These are phyloP conservation scores for Cotesia glomerata DNA, from an alignment of 1,140 invertebrate species.

Conservation along the genomic window DNA sequence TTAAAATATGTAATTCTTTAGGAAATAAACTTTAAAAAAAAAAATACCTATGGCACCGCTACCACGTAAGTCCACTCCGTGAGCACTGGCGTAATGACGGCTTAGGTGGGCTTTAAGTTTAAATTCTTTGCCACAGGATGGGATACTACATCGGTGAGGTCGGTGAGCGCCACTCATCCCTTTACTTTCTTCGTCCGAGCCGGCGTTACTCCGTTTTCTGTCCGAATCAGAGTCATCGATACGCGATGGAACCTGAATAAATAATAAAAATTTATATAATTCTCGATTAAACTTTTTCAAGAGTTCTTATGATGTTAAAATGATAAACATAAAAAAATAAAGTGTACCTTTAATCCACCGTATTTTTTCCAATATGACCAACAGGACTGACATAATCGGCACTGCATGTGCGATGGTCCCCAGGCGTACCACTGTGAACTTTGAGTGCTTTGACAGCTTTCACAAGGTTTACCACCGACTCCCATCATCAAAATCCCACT, in stretches of 20 bases:
- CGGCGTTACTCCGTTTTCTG: slow-evolving; percentile 53
- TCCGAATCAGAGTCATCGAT: slow-evolving; percentile 65
- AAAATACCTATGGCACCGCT: slow-evolving; percentile 35
- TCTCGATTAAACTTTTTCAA: too few species aligned
- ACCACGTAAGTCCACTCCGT: slow-evolving; percentile 73
- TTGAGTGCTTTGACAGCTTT: slow-evolving; percentile 78
- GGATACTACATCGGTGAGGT: slow-evolving; percentile 86
- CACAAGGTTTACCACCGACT: slow-evolving; percentile 74
- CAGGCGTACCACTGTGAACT: slow-evolving; percentile 93
- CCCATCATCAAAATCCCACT: slow-evolving; percentile 59
- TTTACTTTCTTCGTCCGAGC: slow-evolving; percentile 62
- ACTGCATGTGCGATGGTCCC: slow-evolving; percentile 88
- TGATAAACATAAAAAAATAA: neutral
- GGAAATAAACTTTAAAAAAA: too few species aligned
- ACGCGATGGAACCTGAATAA: slow-evolving; percentile 62
- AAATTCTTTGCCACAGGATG: slow-evolving; percentile 92
- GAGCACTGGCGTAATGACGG: slow-evolving; percentile 89
- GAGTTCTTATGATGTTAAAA: too few species aligned
- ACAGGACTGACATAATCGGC: slow-evolving; percentile 89
- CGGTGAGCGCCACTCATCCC: slow-evolving; percentile 71
- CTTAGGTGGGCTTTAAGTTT: slow-evolving; percentile 90
- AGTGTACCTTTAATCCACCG: slow-evolving; percentile 83
- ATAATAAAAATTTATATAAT: neutral
- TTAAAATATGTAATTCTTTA: too few species aligned
- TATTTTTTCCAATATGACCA: slow-evolving; percentile 99